Percentiles rank a stretch among this genome's conserved stretches.
Evolutionary conservation across 2,888 invertebrate genomes (phyloP).

Genomic region (Lasiommata megera): DNA sequence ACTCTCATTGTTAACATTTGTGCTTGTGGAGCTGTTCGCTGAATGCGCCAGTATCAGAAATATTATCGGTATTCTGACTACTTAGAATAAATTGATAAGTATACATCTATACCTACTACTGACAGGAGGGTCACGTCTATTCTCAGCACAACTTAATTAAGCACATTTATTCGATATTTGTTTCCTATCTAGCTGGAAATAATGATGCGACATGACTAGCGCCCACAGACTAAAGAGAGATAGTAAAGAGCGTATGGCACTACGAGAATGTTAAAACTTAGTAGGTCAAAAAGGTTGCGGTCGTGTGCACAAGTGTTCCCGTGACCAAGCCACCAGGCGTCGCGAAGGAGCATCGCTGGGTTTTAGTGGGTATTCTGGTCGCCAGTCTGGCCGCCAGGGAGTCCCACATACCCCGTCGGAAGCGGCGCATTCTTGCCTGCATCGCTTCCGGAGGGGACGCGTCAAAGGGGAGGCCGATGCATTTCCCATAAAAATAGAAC

Average conservation of each 20-base stretch:
- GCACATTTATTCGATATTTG: slow-evolving; percentile 20
- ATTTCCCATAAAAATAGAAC: no score
- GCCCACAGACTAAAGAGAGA: not conserved
- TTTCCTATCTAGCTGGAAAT: slow-evolving; percentile 19
- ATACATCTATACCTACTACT: slow-evolving; percentile 10
- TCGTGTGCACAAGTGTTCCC: no score
- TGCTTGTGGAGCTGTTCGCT: not conserved
- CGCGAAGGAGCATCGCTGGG: no score
- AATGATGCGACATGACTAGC: slow-evolving; percentile 13
- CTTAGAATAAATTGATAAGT: slow-evolving; percentile 15
- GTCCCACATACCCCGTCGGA: no score
- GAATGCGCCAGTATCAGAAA: slow-evolving; percentile 1
- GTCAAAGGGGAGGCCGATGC: no score
- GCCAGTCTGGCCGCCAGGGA: no score
- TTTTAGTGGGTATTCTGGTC: no score
- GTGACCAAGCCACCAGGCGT: no score
- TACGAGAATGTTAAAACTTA: no score
- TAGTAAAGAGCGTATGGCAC: not conserved
- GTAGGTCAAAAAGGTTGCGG: no score
- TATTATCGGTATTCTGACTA: slow-evolving; percentile 10
- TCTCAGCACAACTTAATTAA: slow-evolving; percentile 18
- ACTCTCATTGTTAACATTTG: not conserved
- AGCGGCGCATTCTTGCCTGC: no score
- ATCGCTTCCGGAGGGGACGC: no score
- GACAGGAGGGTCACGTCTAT: slow-evolving; percentile 6